Evolutionary conservation across 2,797 vertebrate genomes (phyloP).

Genomic region (Rhinella marina): DNA sequence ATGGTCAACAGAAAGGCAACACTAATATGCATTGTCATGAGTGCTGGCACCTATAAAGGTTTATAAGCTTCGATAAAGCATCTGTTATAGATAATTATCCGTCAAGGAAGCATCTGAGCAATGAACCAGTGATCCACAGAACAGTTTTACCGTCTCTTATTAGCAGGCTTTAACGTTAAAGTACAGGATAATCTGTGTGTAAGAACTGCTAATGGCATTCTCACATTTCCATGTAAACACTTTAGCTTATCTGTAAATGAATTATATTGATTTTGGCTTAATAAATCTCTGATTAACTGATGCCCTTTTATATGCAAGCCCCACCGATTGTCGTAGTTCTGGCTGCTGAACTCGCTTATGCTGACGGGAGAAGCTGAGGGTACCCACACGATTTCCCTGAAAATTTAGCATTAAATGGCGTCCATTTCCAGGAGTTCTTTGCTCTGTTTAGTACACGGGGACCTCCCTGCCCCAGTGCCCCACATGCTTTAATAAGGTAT

Average conservation of each 20-base stretch:
- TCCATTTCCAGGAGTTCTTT: too few species aligned
- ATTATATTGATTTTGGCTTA: not conserved
- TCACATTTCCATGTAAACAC: not conserved
- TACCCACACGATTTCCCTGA: too few species aligned
- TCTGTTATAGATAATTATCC: not conserved
- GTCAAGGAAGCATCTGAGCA: not conserved
- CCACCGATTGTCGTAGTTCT: too few species aligned
- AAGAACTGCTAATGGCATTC: not conserved
- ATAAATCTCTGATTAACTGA: not conserved
- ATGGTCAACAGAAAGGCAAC: not conserved
- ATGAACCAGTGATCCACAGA: not conserved
- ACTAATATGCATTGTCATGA: not conserved
- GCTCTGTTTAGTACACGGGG: too few species aligned
- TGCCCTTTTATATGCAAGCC: too few species aligned
- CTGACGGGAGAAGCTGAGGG: too few species aligned
- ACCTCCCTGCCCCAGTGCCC: too few species aligned
- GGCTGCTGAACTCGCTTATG: too few species aligned
- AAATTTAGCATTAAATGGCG: too few species aligned
- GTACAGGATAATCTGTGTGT: not conserved
- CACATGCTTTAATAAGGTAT: too few species aligned
- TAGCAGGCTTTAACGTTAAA: not conserved
- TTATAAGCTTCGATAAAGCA: not conserved
- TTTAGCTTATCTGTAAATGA: not conserved
- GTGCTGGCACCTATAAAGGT: not conserved
- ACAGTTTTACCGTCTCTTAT: not conserved